Percentiles rank a stretch among this genome's conserved stretches.
Evolutionary conservation across 2,113 vertebrate genomes (phyloP).

Genomic region (Pampusana beccarii): DNA sequence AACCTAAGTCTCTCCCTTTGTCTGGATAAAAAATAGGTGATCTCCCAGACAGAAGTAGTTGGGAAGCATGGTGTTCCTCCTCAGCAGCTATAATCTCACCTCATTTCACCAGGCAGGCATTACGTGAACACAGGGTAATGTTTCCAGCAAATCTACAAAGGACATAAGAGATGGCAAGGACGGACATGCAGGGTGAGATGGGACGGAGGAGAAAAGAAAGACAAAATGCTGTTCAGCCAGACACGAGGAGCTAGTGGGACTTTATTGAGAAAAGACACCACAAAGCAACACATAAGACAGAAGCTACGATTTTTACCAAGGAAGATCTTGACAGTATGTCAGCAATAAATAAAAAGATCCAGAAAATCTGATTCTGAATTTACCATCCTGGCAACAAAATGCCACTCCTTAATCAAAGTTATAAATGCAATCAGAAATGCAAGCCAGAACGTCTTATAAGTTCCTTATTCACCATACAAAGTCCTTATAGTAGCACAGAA

Average conservation of each 20-base stretch:
- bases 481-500: background rate
- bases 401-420: background rate
- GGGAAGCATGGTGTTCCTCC: background rate
- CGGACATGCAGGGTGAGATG: background rate
- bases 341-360: background rate
- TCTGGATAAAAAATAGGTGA: background rate
- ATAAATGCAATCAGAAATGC: conserved; percentile 20
- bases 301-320: background rate
- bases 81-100: background rate
- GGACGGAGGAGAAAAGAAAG: background rate
- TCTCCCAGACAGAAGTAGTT: background rate
- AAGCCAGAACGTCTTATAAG: background rate
- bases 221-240: background rate
- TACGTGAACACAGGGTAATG: background rate
- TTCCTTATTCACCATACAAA: conserved; percentile 1
- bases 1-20: background rate
- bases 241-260: background rate
- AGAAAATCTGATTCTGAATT: background rate
- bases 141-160: background rate
- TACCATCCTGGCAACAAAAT: background rate
- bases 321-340: background rate
- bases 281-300: background rate
- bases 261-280: background rate
- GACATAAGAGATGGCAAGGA: background rate
- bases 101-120: background rate